These are phyloP conservation scores for Toxotes jaculatrix DNA, from an alignment of 2,113 vertebrate species.

Conservation along the genomic window DNA sequence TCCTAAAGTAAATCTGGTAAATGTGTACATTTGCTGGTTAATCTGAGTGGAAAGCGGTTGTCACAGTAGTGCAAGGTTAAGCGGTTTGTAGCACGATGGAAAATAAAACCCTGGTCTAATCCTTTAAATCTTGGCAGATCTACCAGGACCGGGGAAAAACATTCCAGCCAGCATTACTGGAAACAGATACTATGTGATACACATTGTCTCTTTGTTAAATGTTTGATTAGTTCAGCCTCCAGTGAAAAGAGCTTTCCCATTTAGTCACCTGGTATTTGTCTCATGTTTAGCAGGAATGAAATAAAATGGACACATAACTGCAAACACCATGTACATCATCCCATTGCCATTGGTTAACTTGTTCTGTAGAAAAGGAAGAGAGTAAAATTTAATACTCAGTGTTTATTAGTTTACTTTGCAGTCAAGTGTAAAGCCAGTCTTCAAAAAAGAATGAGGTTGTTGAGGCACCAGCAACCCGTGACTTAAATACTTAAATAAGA, in stretches of 20 bases:
- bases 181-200: slow-evolving; percentile 46
- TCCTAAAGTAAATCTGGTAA: slow-evolving; percentile 25
- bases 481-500: slow-evolving; percentile 56
- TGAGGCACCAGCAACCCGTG: slow-evolving; percentile 15
- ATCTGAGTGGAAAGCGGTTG: slow-evolving; percentile 50
- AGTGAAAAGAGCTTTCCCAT: slow-evolving; percentile 30
- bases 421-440: slow-evolving; percentile 8
- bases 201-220: slow-evolving; percentile 58
- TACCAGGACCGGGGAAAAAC: slow-evolving; percentile 31
- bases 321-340: slow-evolving; percentile 11
- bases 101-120: slow-evolving; percentile 67
- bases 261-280: slow-evolving; percentile 41
- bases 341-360: background rate
- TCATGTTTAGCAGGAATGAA: slow-evolving; percentile 18
- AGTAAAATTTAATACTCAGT: slow-evolving; percentile 5
- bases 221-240: slow-evolving; percentile 54
- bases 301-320: slow-evolving; percentile 27
- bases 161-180: slow-evolving; percentile 45
- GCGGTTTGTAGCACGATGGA: slow-evolving; percentile 50
- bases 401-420: slow-evolving; percentile 23
- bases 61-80: slow-evolving; percentile 69
- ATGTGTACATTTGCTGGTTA: slow-evolving; percentile 58
- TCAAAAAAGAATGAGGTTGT: slow-evolving; percentile 28
- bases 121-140: slow-evolving; percentile 71
- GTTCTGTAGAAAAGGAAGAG: background rate